A percentile compares a stretch with the other conserved stretches of the same genome.
Evolutionary conservation across 2,888 invertebrate genomes (phyloP).

Genomic region (Uropetala carovei): DNA sequence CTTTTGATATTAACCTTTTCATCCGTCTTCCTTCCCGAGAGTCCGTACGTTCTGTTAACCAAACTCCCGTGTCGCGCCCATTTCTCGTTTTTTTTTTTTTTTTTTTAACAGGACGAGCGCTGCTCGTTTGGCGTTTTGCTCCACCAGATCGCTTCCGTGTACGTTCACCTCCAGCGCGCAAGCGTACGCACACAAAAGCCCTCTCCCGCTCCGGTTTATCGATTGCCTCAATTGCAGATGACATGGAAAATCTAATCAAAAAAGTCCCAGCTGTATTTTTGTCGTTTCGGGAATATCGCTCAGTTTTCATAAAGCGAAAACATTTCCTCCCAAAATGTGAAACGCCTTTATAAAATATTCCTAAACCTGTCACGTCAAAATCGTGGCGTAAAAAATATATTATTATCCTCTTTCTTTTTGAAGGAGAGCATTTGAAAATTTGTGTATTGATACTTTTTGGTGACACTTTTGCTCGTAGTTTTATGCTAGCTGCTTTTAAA

Average conservation of each 20-base stretch:
- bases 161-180: background rate
- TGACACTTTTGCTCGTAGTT: no score
- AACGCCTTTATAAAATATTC: background rate
- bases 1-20: conserved; percentile 34
- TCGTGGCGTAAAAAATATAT: no score
- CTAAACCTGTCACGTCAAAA: background rate
- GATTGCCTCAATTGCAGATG: conserved; percentile 2
- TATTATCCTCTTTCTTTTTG: no score
- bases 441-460: no score
- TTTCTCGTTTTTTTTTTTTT: background rate
- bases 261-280: background rate
- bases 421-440: no score
- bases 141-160: background rate
- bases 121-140: background rate
- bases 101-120: background rate
- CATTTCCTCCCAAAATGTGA: background rate
- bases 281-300: background rate
- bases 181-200: background rate
- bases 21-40: background rate
- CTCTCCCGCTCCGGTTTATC: background rate
- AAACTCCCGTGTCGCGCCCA: background rate
- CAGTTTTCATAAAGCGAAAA: background rate
- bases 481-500: no score
- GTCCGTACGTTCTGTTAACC: background rate
- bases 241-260: conserved; percentile 27